phyloP scores from a whole-genome alignment of 2,888 invertebrate species.

The Eurois occulta region DNA sequence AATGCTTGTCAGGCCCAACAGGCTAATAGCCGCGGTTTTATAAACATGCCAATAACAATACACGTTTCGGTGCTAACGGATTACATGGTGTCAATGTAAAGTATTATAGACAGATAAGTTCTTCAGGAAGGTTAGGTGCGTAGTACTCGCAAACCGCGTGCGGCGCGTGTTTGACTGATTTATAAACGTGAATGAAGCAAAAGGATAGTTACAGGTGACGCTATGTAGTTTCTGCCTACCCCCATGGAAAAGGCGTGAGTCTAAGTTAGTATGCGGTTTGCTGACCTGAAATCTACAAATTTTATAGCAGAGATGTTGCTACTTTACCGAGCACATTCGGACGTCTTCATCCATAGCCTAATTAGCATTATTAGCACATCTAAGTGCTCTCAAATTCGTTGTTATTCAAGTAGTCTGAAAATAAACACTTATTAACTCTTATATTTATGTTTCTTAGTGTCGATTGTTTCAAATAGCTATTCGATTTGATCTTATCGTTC shows the following conservation, averaged over 20 bases:
- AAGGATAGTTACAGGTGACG: background rate
- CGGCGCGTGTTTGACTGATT: background rate
- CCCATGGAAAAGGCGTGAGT: background rate
- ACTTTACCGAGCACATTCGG: background rate
- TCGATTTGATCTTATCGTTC: conserved; percentile 30
- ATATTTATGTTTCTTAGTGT: too few relatives aligned
- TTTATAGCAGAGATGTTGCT: background rate
- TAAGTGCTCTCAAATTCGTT: conserved; percentile 22
- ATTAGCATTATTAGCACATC: conserved; percentile 11
- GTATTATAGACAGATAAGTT: background rate
- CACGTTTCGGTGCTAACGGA: background rate
- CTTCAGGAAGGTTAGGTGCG: background rate
- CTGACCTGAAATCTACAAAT: background rate
- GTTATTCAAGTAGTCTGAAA: conserved; percentile 20
- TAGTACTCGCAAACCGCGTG: background rate
- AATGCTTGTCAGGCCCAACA: conserved; percentile 30
- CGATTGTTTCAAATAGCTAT: conserved; percentile 22
- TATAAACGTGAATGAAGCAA: background rate
- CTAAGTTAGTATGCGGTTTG: background rate
- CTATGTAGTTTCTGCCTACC: background rate
- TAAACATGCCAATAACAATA: conserved; percentile 32
- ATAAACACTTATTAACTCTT: background rate
- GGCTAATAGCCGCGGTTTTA: conserved; percentile 23
- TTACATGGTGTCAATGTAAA: background rate
- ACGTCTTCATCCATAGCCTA: background rate